These are phyloP conservation scores for Ephydatia muelleri DNA, from an alignment of 37 sponge, comb jelly and placozoan species.

Conservation along the genomic window DNA sequence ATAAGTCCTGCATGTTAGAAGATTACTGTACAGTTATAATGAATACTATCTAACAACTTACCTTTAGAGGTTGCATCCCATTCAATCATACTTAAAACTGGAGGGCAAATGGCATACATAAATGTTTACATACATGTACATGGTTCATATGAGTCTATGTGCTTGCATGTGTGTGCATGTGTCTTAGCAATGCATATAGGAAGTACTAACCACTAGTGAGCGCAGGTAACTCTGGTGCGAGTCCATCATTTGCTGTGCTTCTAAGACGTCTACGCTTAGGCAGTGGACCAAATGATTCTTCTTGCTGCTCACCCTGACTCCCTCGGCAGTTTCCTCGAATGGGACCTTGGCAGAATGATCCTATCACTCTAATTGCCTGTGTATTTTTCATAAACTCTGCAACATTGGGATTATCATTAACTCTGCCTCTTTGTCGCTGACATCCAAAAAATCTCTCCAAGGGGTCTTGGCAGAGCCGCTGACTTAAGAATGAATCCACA, in stretches of 20 bases:
- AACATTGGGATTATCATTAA: conserved; percentile 7
- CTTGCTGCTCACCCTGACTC: conserved; percentile 3
- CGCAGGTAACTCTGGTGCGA: not conserved
- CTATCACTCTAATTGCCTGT: conserved; percentile 2
- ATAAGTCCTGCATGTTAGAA: too few relatives aligned
- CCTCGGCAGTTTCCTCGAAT: conserved; percentile 4
- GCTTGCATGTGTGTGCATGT: not conserved
- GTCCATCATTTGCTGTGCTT: not conserved
- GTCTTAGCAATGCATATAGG: not conserved
- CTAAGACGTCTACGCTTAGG: conserved; percentile 1
- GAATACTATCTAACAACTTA: too few relatives aligned
- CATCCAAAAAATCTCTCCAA: not conserved
- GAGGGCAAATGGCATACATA: not conserved
- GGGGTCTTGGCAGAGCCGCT: too few relatives aligned
- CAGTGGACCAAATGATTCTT: not conserved
- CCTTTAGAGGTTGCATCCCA: too few relatives aligned
- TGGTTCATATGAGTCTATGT: not conserved
- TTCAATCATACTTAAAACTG: not conserved
- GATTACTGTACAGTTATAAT: too few relatives aligned
- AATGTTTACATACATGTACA: not conserved
- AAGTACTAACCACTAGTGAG: too few relatives aligned
- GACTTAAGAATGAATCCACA: not conserved
- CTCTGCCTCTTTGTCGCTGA: not conserved
- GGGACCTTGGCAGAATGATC: not conserved
- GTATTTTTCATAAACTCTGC: conserved; percentile 8